Evolutionary conservation across 1,140 invertebrate genomes (phyloP), one percentile per base, ranked within the genome.

Genomic region (Sarcophaga peregrina): DNA sequence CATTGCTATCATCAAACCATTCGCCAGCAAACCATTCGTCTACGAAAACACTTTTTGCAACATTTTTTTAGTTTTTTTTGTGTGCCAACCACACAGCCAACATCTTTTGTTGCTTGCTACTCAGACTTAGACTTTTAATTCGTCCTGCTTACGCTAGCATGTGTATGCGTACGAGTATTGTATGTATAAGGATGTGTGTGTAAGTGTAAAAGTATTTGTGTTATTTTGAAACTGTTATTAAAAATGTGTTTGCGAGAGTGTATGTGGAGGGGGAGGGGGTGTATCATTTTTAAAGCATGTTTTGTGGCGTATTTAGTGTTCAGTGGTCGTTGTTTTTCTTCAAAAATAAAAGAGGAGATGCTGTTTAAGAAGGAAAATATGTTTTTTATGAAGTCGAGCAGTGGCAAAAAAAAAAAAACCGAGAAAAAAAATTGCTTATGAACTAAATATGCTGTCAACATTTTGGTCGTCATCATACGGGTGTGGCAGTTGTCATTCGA

Each of bases 251-350:
- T 37, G 25, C 4, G 25, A 37, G 25, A 37, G 25, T 37, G 25
- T 37, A 37, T 37, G 25, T 37, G 25, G 1, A 4, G 1, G 25
- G 25, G 25, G 25, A 4, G 25, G 4, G 25, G 1, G 25, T 37
- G 4, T 37, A 2, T 6, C 9, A 20, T 68, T 89, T 89, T 20
- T 25, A 87, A 88, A 89, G 88, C 88, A 89, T 89, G 88, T 89
- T 89, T 88, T 89, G 86, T 80, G 87, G 88, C 86, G 84, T 11
- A 37, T 78, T 78, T 78, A 20, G 17, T 83, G 78, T 82, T 45
- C 46, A 50, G 47, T 52, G 20, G 8, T 47, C 6, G 9, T 72
- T 72, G 17, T 25, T 72, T 72, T 72, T 72, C n/a, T 72, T 72
- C 37, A 25, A 25, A 72, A 20, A 72, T 72, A 72, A 72, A 37